A percentile compares a stretch with the other conserved stretches of the same genome.
These are phyloP conservation scores for Xenops minutus DNA, from an alignment of 2,797 vertebrate genomes.

Conservation along the genomic window DNA sequence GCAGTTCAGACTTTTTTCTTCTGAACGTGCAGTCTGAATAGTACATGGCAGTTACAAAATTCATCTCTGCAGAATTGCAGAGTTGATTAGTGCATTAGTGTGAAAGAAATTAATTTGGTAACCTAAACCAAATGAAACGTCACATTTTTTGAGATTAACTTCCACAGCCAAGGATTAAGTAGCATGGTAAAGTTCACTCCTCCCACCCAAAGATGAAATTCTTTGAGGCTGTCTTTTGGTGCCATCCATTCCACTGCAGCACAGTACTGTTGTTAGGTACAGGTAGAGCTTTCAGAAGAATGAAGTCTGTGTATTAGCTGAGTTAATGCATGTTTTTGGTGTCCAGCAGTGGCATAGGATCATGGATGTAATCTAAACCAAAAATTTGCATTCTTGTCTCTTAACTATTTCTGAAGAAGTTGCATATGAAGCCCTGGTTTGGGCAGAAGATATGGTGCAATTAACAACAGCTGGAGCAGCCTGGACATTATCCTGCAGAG, in stretches of 20 bases:
- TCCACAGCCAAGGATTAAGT: neutral
- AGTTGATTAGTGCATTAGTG: constrained; percentile 79
- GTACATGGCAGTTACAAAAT: constrained; percentile 67
- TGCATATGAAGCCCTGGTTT: neutral
- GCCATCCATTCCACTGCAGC: neutral
- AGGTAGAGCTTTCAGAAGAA: neutral
- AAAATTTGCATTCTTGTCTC: neutral
- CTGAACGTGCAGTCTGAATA: constrained; percentile 21
- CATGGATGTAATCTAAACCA: neutral
- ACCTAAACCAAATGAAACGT: constrained; percentile 19
- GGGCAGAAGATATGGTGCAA: neutral
- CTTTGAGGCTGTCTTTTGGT: neutral
- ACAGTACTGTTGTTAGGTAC: neutral
- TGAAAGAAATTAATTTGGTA: constrained; percentile 73
- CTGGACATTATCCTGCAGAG: neutral
- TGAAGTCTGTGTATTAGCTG: neutral
- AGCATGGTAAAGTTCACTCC: neutral
- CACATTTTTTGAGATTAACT: neutral
- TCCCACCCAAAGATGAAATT: neutral
- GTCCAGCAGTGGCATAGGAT: neutral
- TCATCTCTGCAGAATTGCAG: constrained; percentile 68
- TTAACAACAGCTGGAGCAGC: neutral
- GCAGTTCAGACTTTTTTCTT: constrained; percentile 53
- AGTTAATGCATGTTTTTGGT: neutral
- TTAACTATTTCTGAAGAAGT: neutral